Conservation (phyloP, 2,113 vertebrate species). For the Ardeotis arabs region DNA sequence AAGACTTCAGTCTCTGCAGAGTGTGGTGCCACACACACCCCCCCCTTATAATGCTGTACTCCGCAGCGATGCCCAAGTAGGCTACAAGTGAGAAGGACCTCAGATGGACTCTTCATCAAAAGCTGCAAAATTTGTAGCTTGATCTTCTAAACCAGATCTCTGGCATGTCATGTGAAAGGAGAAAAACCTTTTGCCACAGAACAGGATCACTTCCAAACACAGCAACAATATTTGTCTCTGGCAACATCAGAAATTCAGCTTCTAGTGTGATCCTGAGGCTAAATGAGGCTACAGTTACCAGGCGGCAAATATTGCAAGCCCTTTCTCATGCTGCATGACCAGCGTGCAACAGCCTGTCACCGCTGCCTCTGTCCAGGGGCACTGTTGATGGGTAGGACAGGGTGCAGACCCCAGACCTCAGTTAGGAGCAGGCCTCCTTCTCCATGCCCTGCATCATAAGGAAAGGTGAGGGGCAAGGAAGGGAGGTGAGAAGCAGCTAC, state of each 20-base stretch:
- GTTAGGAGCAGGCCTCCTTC: background rate
- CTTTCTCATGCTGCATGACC: background rate
- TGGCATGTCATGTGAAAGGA: background rate
- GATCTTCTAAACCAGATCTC: background rate
- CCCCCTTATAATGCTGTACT: background rate
- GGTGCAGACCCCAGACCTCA: background rate
- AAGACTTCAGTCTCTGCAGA: background rate
- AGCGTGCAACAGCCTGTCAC: background rate
- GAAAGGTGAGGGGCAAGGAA: background rate
- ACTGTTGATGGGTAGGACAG: background rate
- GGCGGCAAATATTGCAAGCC: background rate
- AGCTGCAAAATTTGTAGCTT: background rate
- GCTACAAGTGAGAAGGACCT: background rate
- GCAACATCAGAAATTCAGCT: background rate
- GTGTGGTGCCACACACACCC: background rate
- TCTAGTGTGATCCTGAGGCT: background rate
- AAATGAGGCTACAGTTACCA: background rate
- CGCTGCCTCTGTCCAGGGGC: background rate
- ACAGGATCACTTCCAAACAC: background rate
- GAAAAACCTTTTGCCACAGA: background rate
- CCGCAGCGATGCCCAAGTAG: background rate
- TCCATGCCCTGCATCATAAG: background rate
- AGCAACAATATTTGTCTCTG: background rate
- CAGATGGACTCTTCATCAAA: background rate
- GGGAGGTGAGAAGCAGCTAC: background rate